Evolutionary conservation across 2,113 vertebrate genomes (phyloP), one percentile per base, ranked within the genome.

Genomic region (Cercocebus atys): DNA sequence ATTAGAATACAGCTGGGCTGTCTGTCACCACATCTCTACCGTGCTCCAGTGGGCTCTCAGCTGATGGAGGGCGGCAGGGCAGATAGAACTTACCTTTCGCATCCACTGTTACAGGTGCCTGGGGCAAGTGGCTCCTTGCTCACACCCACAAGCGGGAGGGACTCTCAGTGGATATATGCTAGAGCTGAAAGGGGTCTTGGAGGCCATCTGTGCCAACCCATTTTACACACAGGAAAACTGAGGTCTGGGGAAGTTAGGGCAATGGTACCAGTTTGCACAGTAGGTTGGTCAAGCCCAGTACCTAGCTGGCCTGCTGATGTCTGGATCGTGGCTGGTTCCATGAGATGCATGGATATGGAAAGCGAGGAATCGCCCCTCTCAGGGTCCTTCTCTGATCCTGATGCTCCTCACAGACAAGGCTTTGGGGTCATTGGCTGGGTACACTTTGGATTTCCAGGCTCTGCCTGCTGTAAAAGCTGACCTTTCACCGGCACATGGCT

Each of bases 121-220:
- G 64, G 45, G 47, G 32, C 16, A 10, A 18, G 40, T 18, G 14
- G 25, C 2, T 9, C 52, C 38, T 85, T 35, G 25, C 40, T 79
- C 52, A 20, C 35, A 10, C 6, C 20, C 8, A 0, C 0, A 1
- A 5, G 38, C n/a, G 2, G 5, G 32, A 78, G 35, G 68, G 32
- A 1, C 20, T 27, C 50, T 43, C 4, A 2, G 43, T 47, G 59
- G 43, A 35, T 12, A 9, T 4, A 23, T 30, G 20, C 82, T 80
- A 14, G 55, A n/a, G 45, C 83, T 76, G 66, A 72, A 64, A 12
- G n/a, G 83, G 30, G 68, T 83, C 92, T 52, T 79, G 14, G 23
- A 75, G 32, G 14, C 30, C 16, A 22, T 72, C 40, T 59, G 68
- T 59, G 88, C n/a, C 76, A 35, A 45, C 57, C 43, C 40, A 14